Evolutionary conservation across 2,797 vertebrate genomes (phyloP).

Genomic region (Clarias platycephalus): DNA sequence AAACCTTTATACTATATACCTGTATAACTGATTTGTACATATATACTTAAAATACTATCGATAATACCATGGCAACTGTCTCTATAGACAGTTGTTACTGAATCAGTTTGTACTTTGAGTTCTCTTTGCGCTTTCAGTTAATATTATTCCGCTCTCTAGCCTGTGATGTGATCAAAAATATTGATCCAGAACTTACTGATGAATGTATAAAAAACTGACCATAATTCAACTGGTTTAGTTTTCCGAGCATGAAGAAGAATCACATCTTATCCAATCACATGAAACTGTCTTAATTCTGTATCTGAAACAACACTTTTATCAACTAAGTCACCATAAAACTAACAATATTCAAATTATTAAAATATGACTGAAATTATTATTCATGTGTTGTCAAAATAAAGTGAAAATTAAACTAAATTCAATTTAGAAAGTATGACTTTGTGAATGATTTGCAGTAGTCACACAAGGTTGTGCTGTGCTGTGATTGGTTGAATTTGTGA

Average conservation of each 20-base stretch:
- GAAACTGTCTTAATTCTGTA: neutral
- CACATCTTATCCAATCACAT: neutral
- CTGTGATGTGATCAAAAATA: neutral
- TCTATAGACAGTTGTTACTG: neutral
- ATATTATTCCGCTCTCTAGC: neutral
- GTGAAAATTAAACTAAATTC: neutral
- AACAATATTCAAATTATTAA: neutral
- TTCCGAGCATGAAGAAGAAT: neutral
- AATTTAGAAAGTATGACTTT: neutral
- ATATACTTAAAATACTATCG: neutral
- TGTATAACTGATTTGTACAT: neutral
- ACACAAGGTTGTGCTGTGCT: neutral
- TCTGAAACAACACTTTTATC: neutral
- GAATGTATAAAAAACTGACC: neutral
- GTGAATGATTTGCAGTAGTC: neutral
- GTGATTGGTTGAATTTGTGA: neutral
- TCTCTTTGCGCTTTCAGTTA: neutral
- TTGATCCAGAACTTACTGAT: neutral
- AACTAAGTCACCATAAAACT: neutral
- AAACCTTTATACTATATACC: neutral
- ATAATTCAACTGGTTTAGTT: neutral
- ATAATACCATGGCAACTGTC: neutral
- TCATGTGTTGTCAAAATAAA: neutral
- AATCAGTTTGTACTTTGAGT: neutral
- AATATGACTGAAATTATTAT: neutral